Conservation (phyloP, 1,140 invertebrate genomes). For the Temnothorax nylanderi region DNA sequence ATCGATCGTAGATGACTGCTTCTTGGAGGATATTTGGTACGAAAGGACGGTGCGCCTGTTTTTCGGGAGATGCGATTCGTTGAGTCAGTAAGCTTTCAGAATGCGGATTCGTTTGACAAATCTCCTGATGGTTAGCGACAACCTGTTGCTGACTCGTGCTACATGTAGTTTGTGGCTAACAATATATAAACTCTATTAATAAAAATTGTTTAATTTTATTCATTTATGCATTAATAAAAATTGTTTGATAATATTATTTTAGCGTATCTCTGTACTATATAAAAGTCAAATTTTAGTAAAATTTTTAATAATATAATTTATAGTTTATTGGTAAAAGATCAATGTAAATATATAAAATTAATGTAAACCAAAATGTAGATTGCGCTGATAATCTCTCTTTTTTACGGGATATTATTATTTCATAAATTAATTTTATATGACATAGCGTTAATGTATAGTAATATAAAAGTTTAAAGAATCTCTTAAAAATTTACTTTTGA, state of each 20-base stretch:
- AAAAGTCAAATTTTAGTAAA: background rate
- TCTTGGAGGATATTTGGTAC: conserved; percentile 43
- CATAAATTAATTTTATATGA: background rate
- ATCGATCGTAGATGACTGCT: background rate
- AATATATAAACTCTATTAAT: background rate
- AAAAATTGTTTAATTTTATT: background rate
- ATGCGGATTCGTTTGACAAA: conserved; percentile 35
- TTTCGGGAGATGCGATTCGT: conserved; percentile 20
- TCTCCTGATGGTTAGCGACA: conserved; percentile 17
- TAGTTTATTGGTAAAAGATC: background rate
- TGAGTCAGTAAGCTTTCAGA: conserved; percentile 30
- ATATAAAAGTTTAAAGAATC: background rate
- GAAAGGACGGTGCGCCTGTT: conserved; percentile 68
- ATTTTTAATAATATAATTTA: background rate
- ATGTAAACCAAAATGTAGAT: background rate
- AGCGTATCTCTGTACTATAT: background rate
- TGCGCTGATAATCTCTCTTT: too few species aligned
- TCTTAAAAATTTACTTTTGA: conserved; percentile 30
- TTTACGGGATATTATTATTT: background rate
- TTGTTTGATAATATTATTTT: background rate
- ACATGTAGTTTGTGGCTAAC: background rate
- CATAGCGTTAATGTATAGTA: background rate
- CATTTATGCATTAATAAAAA: background rate
- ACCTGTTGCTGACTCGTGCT: conserved; percentile 53
- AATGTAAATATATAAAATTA: background rate